Conservation (phyloP, 2,797 vertebrate species). For the Platalea minor region DNA sequence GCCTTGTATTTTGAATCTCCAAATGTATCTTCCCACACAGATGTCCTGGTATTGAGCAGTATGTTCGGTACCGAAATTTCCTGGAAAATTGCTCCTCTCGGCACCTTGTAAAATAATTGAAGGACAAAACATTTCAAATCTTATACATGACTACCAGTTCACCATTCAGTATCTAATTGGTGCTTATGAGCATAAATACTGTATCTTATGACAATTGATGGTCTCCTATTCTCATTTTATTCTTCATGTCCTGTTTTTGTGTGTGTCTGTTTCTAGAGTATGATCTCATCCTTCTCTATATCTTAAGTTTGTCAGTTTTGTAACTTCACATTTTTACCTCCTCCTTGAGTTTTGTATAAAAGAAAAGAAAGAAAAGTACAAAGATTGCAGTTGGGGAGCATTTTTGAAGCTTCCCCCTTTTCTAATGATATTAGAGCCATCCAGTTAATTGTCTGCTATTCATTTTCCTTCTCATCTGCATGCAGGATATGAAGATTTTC, state of each 20-base stretch:
- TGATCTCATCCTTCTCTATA: neutral
- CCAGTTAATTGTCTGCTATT: constrained; percentile 10
- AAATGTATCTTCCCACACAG: neutral
- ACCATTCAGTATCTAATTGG: neutral
- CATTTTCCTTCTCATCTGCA: neutral
- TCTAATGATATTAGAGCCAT: neutral
- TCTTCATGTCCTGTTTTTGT: neutral
- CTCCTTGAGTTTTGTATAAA: neutral
- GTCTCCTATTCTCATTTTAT: neutral
- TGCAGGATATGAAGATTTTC: neutral
- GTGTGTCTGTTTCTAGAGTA: neutral
- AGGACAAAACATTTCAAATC: neutral
- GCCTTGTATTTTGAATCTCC: constrained; percentile 4
- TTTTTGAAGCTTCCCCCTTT: constrained; percentile 1
- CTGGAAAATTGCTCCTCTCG: neutral
- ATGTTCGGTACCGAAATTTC: constrained; percentile 38
- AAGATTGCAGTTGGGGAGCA: neutral
- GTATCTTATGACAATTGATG: neutral
- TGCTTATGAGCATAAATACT: neutral
- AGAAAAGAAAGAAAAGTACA: neutral
- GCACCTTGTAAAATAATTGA: constrained; percentile 25
- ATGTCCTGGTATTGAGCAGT: neutral
- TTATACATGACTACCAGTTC: neutral
- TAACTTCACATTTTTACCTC: neutral
- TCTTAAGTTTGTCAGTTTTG: neutral